Conservation (phyloP, 2,113 vertebrate species). For the Phalacrocorax pelagicus region DNA sequence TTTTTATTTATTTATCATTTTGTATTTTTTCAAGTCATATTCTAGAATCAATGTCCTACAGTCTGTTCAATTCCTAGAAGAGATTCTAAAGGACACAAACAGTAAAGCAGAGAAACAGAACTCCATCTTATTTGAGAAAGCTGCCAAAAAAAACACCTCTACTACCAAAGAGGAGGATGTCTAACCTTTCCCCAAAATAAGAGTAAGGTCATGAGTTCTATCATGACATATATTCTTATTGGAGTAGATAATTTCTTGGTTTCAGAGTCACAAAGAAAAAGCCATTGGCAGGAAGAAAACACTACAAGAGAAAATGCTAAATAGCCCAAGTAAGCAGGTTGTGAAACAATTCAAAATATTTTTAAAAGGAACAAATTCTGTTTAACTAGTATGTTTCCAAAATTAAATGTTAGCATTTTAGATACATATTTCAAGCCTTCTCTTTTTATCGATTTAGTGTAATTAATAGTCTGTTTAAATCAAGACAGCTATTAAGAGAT, state of each 20-base stretch:
- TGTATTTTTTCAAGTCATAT: constrained; percentile 12
- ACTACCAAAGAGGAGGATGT: not conserved
- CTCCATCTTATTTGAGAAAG: not conserved
- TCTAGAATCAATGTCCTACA: not conserved
- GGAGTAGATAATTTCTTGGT: not conserved
- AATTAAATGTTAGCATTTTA: not conserved
- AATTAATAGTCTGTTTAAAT: not conserved
- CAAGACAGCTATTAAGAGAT: not conserved
- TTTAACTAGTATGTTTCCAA: not conserved
- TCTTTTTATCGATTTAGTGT: not conserved
- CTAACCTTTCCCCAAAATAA: not conserved
- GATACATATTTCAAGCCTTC: not conserved
- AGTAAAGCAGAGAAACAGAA: not conserved
- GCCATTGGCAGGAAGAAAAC: not conserved
- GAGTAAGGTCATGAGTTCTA: not conserved
- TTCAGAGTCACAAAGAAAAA: not conserved
- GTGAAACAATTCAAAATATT: not conserved
- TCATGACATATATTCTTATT: not conserved
- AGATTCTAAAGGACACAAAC: not conserved
- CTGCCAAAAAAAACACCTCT: not conserved
- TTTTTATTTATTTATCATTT: constrained; percentile 56
- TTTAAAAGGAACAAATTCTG: not conserved
- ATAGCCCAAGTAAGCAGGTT: not conserved
- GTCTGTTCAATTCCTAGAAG: not conserved
- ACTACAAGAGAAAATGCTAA: not conserved